Evolutionary conservation across 2,113 vertebrate species (phyloP).

Genomic region (Chaetops frenatus): DNA sequence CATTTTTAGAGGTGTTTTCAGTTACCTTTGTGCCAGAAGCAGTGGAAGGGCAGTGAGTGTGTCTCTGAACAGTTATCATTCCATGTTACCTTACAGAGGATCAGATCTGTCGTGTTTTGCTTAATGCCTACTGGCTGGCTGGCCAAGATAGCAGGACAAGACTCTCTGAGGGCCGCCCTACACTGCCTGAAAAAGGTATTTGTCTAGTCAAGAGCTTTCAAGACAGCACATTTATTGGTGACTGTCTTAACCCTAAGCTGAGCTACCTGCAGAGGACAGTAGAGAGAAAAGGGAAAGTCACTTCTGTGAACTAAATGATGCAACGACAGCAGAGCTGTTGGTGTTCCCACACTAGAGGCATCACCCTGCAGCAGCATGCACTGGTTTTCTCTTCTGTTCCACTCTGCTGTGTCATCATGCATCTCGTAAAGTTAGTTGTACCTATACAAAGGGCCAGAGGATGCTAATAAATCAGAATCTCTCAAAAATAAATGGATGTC

Average conservation of each 20-base stretch:
- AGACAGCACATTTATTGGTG: background rate
- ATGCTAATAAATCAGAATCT: background rate
- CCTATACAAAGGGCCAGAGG: background rate
- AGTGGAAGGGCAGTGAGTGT: background rate
- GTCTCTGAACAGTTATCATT: background rate
- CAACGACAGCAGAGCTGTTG: background rate
- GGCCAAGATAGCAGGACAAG: background rate
- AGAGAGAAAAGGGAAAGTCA: background rate
- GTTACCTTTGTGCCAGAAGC: background rate
- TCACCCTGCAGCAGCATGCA: background rate
- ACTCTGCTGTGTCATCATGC: rapidly evolving
- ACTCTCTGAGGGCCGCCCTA: background rate
- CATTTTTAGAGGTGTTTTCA: background rate
- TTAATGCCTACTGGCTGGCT: background rate
- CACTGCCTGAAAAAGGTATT: background rate
- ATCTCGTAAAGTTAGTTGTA: background rate
- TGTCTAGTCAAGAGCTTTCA: background rate
- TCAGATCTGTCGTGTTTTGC: background rate
- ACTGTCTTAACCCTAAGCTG: background rate
- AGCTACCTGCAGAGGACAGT: background rate
- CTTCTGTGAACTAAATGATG: background rate
- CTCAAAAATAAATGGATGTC: background rate
- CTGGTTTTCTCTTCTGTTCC: background rate
- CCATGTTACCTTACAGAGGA: background rate
- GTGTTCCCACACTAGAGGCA: rapidly evolving